phyloP scores from a whole-genome alignment of 2,888 invertebrate genomes.

The Conistra vaccinii region DNA sequence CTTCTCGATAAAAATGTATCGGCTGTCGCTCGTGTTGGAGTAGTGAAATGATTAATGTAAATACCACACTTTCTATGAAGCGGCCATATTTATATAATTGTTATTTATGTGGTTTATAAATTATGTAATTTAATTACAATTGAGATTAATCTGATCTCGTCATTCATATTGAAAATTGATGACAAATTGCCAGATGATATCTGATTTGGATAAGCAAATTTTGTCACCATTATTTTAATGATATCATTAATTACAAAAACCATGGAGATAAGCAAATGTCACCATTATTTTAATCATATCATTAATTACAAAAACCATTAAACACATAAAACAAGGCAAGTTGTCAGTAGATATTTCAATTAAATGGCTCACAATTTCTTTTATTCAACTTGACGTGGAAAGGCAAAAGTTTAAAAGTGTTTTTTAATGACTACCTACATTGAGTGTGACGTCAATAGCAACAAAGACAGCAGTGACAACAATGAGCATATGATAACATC shows the following conservation, averaged over 20 bases:
- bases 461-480: conserved; percentile 41
- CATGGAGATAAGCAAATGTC: conserved; percentile 2
- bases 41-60: conserved; percentile 62
- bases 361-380: neutral
- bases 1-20: conserved; percentile 71
- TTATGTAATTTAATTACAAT: conserved; percentile 23
- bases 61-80: conserved; percentile 64
- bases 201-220: conserved; percentile 15
- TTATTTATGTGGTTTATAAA: conserved; percentile 44
- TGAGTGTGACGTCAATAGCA: conserved; percentile 1
- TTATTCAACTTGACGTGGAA: neutral
- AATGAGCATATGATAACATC: conserved; percentile 68
- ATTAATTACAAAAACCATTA: conserved; percentile 3
- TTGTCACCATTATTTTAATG: neutral
- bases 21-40: conserved; percentile 62
- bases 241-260: neutral
- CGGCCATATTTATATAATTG: conserved; percentile 40
- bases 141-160: conserved; percentile 18
- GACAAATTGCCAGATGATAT: conserved; percentile 24
- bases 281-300: neutral
- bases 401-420: neutral
- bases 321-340: neutral
- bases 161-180: conserved; percentile 13
- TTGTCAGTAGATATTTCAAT: neutral
- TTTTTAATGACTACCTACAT: conserved; percentile 17